These are phyloP conservation scores for Eulacestoma nigropectus DNA, from an alignment of 2,113 vertebrate species.

Conservation along the genomic window DNA sequence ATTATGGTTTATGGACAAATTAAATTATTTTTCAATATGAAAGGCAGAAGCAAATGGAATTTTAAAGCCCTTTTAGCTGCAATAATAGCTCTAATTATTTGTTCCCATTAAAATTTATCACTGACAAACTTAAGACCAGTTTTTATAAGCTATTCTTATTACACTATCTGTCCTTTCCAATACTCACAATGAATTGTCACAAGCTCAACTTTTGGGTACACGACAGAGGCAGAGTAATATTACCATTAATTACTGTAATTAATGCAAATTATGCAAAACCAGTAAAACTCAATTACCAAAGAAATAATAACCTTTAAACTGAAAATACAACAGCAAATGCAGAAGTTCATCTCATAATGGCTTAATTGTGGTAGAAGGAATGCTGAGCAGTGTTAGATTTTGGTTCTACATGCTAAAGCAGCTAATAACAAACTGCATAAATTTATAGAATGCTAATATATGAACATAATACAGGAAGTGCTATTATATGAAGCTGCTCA, in stretches of 20 bases:
- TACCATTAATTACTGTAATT: slow-evolving; percentile 37
- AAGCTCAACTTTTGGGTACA: background rate
- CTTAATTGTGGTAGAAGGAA: background rate
- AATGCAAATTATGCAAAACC: slow-evolving; percentile 27
- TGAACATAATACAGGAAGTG: background rate
- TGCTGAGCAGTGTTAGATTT: background rate
- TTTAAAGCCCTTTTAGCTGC: background rate
- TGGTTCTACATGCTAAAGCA: background rate
- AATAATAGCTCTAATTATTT: background rate
- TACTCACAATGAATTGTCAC: background rate
- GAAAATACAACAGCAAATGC: slow-evolving; percentile 11
- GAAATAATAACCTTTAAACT: slow-evolving; percentile 46
- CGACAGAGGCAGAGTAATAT: background rate
- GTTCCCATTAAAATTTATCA: background rate
- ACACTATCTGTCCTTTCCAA: background rate
- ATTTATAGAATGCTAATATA: background rate
- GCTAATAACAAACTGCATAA: background rate
- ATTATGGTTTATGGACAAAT: background rate
- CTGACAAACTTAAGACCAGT: background rate
- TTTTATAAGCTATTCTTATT: background rate
- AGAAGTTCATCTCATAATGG: background rate
- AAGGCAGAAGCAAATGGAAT: background rate
- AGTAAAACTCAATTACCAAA: slow-evolving; percentile 23
- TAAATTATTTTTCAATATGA: background rate
- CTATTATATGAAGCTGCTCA: background rate